Percentiles rank a stretch among this genome's conserved stretches.
Evolutionary conservation across 2,888 invertebrate genomes (phyloP).

Genomic region (Amiota minor): DNA sequence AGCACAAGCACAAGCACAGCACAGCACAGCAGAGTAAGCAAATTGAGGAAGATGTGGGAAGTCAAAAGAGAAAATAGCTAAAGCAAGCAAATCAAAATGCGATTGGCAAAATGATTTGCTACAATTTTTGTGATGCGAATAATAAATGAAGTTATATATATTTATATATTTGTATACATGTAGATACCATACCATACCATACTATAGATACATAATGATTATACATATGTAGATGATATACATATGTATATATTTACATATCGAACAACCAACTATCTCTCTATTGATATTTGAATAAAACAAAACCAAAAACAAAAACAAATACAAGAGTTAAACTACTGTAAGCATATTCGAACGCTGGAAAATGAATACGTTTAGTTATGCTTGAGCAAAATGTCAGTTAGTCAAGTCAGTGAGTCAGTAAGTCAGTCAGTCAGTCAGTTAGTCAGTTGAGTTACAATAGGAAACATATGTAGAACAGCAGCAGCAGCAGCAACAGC

Average conservation of each 20-base stretch:
- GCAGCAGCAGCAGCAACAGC: neutral
- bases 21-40: slow-evolving; percentile 8
- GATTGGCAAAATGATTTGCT: slow-evolving; percentile 67
- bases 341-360: slow-evolving; percentile 7
- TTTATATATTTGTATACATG: too few species aligned
- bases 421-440: neutral
- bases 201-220: neutral
- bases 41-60: too few species aligned
- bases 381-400: slow-evolving; percentile 14
- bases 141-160: slow-evolving; percentile 58
- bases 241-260: too few species aligned
- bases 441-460: neutral
- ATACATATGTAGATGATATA: too few species aligned
- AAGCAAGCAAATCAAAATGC: slow-evolving; percentile 58
- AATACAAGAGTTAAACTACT: slow-evolving; percentile 5
- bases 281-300: slow-evolving; percentile 8
- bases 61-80: too few species aligned
- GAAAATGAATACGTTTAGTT: slow-evolving; percentile 30
- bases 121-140: slow-evolving; percentile 67
- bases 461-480: slow-evolving; percentile 13
- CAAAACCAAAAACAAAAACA: slow-evolving; percentile 7
- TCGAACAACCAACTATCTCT: too few species aligned
- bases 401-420: neutral
- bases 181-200: too few species aligned
- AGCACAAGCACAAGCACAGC: too few species aligned